A percentile compares a stretch with the other conserved stretches of the same genome.
phyloP scores from a whole-genome alignment of 2,888 invertebrate species.

The Polietes domitor region DNA sequence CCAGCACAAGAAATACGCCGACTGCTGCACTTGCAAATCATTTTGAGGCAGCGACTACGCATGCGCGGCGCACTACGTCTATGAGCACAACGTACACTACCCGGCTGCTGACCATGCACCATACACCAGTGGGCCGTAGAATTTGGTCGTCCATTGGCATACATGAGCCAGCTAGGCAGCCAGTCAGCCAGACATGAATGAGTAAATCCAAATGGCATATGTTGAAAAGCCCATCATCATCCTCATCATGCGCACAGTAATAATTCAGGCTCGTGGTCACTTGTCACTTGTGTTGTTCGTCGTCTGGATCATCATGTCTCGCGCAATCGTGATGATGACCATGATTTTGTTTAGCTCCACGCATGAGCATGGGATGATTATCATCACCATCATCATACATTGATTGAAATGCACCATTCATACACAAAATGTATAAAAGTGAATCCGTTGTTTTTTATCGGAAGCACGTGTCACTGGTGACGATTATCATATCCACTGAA shows the following conservation, averaged over 20 bases:
- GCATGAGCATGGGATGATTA: not conserved
- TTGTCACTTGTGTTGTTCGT: constrained; percentile 49
- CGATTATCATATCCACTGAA: constrained; percentile 42
- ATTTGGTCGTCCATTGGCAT: constrained; percentile 15
- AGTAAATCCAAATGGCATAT: constrained; percentile 26
- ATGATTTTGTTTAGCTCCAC: not conserved
- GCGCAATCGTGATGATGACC: not conserved
- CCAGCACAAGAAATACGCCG: not conserved
- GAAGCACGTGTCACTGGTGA: constrained; percentile 78
- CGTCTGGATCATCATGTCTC: constrained; percentile 14
- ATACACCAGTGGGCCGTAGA: not conserved
- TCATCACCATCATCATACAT: constrained; percentile 51
- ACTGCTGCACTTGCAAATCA: constrained; percentile 52
- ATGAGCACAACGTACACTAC: too few relatives aligned
- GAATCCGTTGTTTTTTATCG: constrained; percentile 71
- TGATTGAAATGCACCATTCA: constrained; percentile 55
- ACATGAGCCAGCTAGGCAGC: not conserved
- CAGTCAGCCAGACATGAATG: constrained; percentile 13
- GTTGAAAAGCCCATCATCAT: constrained; percentile 16
- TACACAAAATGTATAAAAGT: constrained; percentile 23
- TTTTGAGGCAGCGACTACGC: not conserved
- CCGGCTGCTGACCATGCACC: constrained; percentile 6
- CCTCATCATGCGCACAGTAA: too few relatives aligned
- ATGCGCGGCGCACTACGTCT: not conserved
- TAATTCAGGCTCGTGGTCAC: constrained; percentile 36